Base-by-base conservation (phyloP, 2,113 vertebrate species). In the Halichoeres trimaculatus region DNA sequence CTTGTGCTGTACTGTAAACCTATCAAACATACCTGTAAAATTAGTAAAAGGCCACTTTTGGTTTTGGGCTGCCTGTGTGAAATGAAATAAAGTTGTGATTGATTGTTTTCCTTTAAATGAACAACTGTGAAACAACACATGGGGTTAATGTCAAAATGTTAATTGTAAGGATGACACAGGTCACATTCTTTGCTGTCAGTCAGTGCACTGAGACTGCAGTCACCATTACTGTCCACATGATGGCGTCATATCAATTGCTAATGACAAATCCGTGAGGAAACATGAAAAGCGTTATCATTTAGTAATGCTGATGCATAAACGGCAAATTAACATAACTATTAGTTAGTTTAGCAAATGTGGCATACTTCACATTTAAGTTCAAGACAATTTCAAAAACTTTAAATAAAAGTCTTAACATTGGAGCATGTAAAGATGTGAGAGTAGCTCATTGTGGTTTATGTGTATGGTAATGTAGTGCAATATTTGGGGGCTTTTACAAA, bases 141-240 rank as follows among this genome's bases (percentile, higher is more conserved):
- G 5, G 50, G 17, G 14, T 36, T 13, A 36, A 73, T 26, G 8
- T 41, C 3, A 30, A 30, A 30, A 3, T n/a, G 35, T 17, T 10
- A 35, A 22, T 36, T 2, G 13, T 22, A n/a, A 23, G 2, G 4
- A 48, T 3, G 12, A 0, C 16, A 2, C 0, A 5, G 16, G 13
- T n/a, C 36, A 11, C 14, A 41, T 13, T 13, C 40, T 38, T 3
- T 30, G 6, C 30, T 30, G 30, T 41, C 2, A 13, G 13, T 30
- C 19, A 19, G n/a, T 50, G 8, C 2, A 71, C 30, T 66, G 26
- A 53, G 34, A 43, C 24, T 80, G 86, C 60, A 70, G 50, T 84
- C 82, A 69, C 85, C 26, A 4, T 16, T 38, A 6, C 9, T 78
- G 75, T 76, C 91, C 92, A 90, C 88, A 76, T 74, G 90, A 72